These are phyloP conservation scores for Rhineura floridana DNA, from an alignment of 2,113 vertebrate genomes.

Conservation along the genomic window DNA sequence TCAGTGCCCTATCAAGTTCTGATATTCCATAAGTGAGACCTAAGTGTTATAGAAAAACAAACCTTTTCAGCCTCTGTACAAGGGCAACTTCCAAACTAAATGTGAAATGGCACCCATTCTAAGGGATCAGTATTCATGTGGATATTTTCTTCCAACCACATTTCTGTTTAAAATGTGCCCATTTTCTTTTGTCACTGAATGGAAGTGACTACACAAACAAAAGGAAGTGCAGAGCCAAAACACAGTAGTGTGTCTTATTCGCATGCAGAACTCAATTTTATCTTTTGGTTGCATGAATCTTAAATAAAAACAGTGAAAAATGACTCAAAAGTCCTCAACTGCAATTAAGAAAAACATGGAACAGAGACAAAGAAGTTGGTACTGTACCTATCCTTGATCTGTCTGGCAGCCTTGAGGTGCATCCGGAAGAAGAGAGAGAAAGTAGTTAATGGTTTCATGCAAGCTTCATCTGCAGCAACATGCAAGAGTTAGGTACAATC, in stretches of 20 bases:
- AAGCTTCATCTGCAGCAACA: constrained; percentile 73
- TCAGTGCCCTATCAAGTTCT: neutral
- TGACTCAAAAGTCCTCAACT: constrained; percentile 34
- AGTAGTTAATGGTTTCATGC: constrained; percentile 85
- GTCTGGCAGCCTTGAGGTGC: constrained; percentile 89
- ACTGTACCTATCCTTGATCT: constrained; percentile 97
- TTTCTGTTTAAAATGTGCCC: neutral
- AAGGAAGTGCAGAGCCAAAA: neutral
- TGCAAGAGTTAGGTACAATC: constrained; percentile 71
- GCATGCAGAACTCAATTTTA: constrained; percentile 11
- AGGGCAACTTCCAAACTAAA: neutral
- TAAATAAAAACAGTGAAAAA: constrained; percentile 1
- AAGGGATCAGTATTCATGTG: neutral
- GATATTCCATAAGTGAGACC: neutral
- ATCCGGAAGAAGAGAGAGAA: constrained; percentile 81
- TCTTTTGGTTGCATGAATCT: neutral
- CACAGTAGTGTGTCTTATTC: neutral
- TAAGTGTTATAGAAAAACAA: neutral
- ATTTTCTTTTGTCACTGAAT: neutral
- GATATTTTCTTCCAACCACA: neutral
- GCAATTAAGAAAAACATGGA: constrained; percentile 48
- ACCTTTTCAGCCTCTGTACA: neutral
- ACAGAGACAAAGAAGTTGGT: constrained; percentile 72
- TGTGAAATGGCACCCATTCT: neutral
- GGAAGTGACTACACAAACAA: neutral